Conservation (phyloP, 2,888 invertebrate genomes). For the Helleia helle region DNA sequence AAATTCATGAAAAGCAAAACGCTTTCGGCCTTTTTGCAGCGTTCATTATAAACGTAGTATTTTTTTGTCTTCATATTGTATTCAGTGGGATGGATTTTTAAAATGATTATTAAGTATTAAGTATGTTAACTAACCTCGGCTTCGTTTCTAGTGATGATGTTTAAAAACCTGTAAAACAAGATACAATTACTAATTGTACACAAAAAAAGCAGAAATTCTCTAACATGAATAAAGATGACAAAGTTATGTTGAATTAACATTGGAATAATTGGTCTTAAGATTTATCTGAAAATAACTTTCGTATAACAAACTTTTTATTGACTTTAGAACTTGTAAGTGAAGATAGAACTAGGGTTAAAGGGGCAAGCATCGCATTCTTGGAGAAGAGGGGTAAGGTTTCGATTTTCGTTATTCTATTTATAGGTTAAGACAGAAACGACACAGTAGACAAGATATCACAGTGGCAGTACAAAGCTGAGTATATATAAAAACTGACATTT, state of each 20-base stretch:
- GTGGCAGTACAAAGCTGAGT: conserved; percentile 43
- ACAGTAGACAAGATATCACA: conserved; percentile 38
- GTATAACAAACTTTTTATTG: neutral
- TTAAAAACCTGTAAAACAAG: conserved; percentile 64
- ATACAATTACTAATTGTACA: conserved; percentile 21
- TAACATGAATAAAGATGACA: no score
- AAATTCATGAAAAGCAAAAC: no score
- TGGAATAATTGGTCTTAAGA: neutral
- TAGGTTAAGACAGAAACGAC: conserved; percentile 15
- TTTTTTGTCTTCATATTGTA: no score
- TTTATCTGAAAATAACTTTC: no score
- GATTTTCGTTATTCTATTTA: conserved; percentile 11
- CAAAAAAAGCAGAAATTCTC: no score
- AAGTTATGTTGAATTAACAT: no score
- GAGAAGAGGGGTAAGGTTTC: conserved; percentile 30
- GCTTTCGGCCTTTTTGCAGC: no score
- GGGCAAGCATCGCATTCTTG: conserved; percentile 52
- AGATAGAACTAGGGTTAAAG: conserved; percentile 14
- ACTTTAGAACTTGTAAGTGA: neutral
- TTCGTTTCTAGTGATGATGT: conserved; percentile 36
- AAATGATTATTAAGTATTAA: no score
- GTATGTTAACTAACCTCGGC: conserved; percentile 32
- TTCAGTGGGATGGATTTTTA: no score
- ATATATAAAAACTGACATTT: conserved; percentile 16
- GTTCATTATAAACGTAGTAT: no score